Evolutionary conservation across 2,888 invertebrate species (phyloP).

Genomic region (Nipponacmea schrenckii): DNA sequence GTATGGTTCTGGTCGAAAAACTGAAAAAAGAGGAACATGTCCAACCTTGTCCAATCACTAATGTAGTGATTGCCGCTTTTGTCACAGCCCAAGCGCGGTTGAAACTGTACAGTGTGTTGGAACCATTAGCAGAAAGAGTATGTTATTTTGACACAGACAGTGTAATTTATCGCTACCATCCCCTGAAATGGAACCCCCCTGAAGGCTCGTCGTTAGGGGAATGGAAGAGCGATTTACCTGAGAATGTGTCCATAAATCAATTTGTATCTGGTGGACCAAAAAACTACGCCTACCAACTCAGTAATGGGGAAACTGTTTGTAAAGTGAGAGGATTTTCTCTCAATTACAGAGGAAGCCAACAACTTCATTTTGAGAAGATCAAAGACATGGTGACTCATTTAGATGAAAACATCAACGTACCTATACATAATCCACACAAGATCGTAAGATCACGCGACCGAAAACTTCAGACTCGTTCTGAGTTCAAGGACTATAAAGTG

Average conservation of each 20-base stretch:
- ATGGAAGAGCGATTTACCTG: background rate
- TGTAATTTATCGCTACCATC: background rate
- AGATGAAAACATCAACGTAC: background rate
- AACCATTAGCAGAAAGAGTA: background rate
- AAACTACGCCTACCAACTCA: background rate
- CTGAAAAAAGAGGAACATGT: background rate
- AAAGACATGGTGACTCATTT: background rate
- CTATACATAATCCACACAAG: background rate
- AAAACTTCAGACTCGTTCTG: background rate
- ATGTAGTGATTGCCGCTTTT: background rate
- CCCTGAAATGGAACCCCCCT: background rate
- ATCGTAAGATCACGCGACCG: background rate
- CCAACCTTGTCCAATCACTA: background rate
- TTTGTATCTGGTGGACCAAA: constrained; percentile 1
- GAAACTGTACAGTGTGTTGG: no score
- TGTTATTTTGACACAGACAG: background rate
- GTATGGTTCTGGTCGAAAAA: background rate
- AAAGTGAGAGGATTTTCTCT: background rate
- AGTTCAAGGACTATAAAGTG: background rate
- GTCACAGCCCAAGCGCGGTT: no score
- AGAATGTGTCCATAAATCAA: background rate
- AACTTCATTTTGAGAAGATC: background rate
- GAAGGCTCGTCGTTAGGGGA: background rate
- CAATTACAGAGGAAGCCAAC: background rate
- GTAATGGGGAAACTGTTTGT: background rate